Evolutionary conservation across 2,113 vertebrate species (phyloP), one percentile per base, ranked within the genome.

Genomic region (Megaptera novaeangliae): DNA sequence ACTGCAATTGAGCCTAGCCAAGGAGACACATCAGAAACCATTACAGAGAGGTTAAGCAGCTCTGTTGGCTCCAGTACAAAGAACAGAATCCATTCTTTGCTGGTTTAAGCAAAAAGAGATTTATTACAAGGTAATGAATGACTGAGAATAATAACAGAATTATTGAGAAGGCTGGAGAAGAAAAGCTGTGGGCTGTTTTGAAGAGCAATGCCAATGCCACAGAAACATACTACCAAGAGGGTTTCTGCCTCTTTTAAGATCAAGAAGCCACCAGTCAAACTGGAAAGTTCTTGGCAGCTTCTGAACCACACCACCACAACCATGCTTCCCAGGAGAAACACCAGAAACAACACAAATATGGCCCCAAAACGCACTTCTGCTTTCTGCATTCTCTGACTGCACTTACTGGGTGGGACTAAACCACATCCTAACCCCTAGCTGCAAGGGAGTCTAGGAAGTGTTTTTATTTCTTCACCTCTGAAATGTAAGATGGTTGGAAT

Each of bases 31-130:
- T 21, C 44, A 66, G 61, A 86, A 49, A 15, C 39, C 29, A 20
- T 34, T 63, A 29, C 20, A n/a, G 44, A 41, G 39, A 64, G 7
- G 25, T 71, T 59, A 66, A 72, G 18, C 23, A 63, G 69, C 34
- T 49, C 72, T 68, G 36, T 5, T 41, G 57, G 36, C 57, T 52
- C 18, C 68, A 29, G 69, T 41, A 85, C 31, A 72, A 69, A n/a
- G 27, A 87, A n/a, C 21, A 59, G 31, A 91, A 34, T 39, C 31
- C 29, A 61, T 57, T 44, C 59, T 77, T 83, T 69, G 52, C 18
- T 34, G 34, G 20, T 68, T 92, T 92, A 89, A 96, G 61, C 83
- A 85, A 84, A 92, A 77, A 49, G 25, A 78, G 89, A 83, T 71
- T 44, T 64, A 64, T 75, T 71, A 69, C 14, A 72, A 77, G n/a